These are phyloP conservation scores for Drosophila mercatorum DNA, from an alignment of 2,888 invertebrate species.

Conservation along the genomic window DNA sequence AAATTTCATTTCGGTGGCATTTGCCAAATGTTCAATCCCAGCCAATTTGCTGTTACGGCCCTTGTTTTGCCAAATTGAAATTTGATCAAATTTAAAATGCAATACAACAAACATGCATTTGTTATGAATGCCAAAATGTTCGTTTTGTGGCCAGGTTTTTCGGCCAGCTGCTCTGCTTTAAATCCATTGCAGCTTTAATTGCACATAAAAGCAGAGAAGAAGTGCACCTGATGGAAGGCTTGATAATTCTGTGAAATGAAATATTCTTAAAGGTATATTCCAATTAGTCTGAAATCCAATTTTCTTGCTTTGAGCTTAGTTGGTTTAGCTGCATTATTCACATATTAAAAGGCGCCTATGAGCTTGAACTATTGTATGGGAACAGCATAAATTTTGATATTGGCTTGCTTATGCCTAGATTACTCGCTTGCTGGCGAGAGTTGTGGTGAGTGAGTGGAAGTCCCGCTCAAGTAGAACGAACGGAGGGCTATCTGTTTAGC, in stretches of 20 bases:
- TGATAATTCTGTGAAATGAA: not conserved
- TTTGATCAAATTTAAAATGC: slow-evolving; percentile 62
- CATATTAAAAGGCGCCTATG: not conserved
- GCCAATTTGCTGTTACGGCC: slow-evolving; percentile 10
- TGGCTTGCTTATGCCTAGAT: not conserved
- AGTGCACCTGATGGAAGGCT: not conserved
- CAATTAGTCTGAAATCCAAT: not conserved
- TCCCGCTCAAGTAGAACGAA: not conserved
- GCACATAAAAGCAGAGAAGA: not conserved
- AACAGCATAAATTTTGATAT: not conserved
- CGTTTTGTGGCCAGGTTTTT: slow-evolving; percentile 22
- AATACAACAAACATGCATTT: slow-evolving; percentile 43
- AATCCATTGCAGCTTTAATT: slow-evolving; percentile 15
- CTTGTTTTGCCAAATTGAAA: slow-evolving; percentile 62
- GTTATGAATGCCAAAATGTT: slow-evolving; percentile 38
- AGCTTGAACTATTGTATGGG: not conserved
- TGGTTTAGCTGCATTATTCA: not conserved
- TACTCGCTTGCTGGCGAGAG: not conserved
- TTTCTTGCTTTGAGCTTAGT: not conserved
- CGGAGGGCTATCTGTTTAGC: not conserved
- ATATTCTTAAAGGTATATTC: slow-evolving; percentile 2
- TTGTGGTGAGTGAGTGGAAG: not conserved
- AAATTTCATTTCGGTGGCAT: slow-evolving; percentile 44
- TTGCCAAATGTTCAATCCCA: slow-evolving; percentile 24
- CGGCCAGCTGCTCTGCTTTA: slow-evolving; percentile 3